These are phyloP conservation scores for Delphinapterus leucas DNA, from an alignment of 2,113 vertebrate species.

Conservation along the genomic window DNA sequence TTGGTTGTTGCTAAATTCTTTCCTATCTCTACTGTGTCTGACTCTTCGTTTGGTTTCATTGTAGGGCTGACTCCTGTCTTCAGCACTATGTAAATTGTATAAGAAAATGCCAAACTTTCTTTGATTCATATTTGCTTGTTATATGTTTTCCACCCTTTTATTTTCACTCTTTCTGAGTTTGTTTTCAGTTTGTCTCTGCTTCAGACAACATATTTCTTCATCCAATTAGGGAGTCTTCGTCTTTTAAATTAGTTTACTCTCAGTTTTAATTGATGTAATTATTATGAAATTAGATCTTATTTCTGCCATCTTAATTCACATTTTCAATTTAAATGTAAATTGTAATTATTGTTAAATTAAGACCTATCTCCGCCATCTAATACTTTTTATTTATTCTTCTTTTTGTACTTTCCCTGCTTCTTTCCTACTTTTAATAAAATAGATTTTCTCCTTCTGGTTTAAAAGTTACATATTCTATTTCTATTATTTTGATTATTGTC, in stretches of 20 bases:
- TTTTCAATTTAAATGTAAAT: slow-evolving; percentile 13
- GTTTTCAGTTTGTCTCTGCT: background rate
- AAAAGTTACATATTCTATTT: background rate
- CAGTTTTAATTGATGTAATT: background rate
- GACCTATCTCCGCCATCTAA: background rate
- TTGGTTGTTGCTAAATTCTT: background rate
- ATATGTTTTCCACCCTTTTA: background rate
- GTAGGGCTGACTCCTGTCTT: background rate
- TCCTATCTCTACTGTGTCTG: too few relatives aligned
- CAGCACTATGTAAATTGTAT: too few relatives aligned
- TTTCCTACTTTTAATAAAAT: background rate
- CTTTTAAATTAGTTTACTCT: background rate
- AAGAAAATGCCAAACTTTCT: background rate
- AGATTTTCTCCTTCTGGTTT: background rate
- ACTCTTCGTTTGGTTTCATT: rapidly evolving
- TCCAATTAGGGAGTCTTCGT: background rate
- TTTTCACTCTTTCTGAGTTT: background rate
- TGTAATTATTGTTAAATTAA: background rate
- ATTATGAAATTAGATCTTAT: slow-evolving; percentile 5
- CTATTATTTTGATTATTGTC: background rate
- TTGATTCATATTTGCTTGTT: background rate
- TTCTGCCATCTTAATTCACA: background rate
- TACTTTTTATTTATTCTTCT: background rate
- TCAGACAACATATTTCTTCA: background rate
- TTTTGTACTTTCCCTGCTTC: background rate